Base-by-base conservation (phyloP, 2,113 vertebrate species). In the Gasterosteus nipponicus region DNA sequence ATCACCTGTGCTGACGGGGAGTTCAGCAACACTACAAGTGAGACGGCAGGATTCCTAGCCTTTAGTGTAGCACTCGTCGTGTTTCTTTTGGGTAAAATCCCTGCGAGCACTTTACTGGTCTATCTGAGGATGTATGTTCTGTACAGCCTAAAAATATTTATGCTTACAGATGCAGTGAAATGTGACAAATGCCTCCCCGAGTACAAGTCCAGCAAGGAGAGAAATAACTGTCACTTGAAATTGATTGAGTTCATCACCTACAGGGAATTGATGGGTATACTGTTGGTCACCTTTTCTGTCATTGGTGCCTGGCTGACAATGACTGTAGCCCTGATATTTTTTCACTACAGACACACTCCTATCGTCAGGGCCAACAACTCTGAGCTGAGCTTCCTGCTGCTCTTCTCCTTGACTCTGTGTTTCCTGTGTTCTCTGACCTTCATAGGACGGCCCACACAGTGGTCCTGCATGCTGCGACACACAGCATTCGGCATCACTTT, bases 21-120 rank as follows among this genome's bases (percentile, higher is more conserved):
- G 78, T 92, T 94, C 80, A 93, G 92, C 82, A 94, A 94, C 82
- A 92, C 86, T 38, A 94, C 93, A 94, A 95, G 94, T 95, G 91
- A 95, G 91, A 91, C 78, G 54, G 69, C 86, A 12, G 81, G 69
- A 80, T 76, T 89, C 53, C 26, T 90, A 58, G 84, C 75, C 65
- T 91, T 92, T 86, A 81, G 76, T 46, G n/a, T 93, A 66, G 91
- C 81, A 26, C 72, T 91, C 39, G 12, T 83, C 29, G 29, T 88
- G 57, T 88, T 93, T 77, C 72, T 93, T 5, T 56, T 80, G 77
- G 80, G 86, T 38, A 92, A 87, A 86, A 84, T 91, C 58, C 75
- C 90, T 72, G 39, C 58, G 33, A 75, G 73, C 56, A 80, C 86
- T 79, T 80, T 90, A 61, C 47, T 87, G 62, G 44, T 77, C 7